These are phyloP conservation scores for Stenoptilia bipunctidactyla DNA, from an alignment of 2,888 invertebrate species.

Conservation along the genomic window DNA sequence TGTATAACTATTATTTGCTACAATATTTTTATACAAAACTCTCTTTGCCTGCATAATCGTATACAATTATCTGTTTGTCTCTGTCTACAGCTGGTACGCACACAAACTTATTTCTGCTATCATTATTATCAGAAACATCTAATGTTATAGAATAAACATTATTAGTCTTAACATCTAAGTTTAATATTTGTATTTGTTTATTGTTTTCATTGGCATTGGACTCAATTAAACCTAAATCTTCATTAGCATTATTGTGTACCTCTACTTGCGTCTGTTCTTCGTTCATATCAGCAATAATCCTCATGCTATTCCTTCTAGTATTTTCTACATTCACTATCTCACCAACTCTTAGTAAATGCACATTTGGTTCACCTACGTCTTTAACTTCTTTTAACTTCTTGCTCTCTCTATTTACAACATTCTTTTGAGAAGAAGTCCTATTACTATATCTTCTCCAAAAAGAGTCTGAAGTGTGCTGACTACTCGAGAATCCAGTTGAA, in stretches of 20 bases:
- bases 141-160: conserved; percentile 63
- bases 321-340: conserved; percentile 60
- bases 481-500: conserved; percentile 71
- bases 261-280: conserved; percentile 34
- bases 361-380: conserved; percentile 25
- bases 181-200: conserved; percentile 66
- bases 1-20: no score
- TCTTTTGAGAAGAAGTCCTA: conserved; percentile 51
- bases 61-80: conserved; percentile 64
- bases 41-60: conserved; percentile 62
- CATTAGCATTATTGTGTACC: conserved; percentile 29
- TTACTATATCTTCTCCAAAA: conserved; percentile 75
- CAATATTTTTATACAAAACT: conserved; percentile 39
- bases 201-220: conserved; percentile 45
- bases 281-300: conserved; percentile 49
- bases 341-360: conserved; percentile 43
- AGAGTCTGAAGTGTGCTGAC: conserved; percentile 71
- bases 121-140: conserved; percentile 49
- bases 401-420: conserved; percentile 42
- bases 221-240: conserved; percentile 22
- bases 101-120: conserved; percentile 50
- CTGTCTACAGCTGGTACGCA: conserved; percentile 44
- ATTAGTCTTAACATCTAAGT: conserved; percentile 62
- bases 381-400: conserved; percentile 40
- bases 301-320: conserved; percentile 62